Conservation (phyloP, 2,797 vertebrate genomes). For the Cyclopterus lumpus region DNA sequence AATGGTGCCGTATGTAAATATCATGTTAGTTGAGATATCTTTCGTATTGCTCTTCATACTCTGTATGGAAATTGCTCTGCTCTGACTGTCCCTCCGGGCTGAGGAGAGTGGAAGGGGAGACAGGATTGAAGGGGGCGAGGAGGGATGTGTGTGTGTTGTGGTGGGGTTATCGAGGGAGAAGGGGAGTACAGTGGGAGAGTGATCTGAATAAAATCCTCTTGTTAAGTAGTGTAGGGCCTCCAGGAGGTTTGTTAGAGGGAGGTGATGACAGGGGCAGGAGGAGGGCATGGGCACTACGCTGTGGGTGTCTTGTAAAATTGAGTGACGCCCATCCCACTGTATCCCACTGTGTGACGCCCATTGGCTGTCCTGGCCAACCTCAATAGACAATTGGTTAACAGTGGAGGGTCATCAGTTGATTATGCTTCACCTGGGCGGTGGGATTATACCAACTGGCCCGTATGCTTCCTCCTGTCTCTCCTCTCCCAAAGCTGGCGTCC, state of each 20-base stretch:
- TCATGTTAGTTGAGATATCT: slow-evolving; percentile 10
- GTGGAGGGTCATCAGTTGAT: not conserved
- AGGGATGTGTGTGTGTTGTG: slow-evolving; percentile 3
- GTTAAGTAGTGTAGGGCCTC: slow-evolving; percentile 51
- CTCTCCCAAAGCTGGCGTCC: not conserved
- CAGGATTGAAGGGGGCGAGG: not conserved
- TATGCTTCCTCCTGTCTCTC: not conserved
- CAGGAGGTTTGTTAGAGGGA: slow-evolving; percentile 51
- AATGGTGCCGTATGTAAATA: not conserved
- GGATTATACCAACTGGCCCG: not conserved
- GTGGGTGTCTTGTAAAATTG: not conserved
- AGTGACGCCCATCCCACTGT: not conserved
- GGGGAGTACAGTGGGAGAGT: slow-evolving; percentile 25
- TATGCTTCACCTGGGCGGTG: not conserved
- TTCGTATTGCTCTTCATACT: not conserved
- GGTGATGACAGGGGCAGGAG: slow-evolving; percentile 64
- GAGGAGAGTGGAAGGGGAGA: slow-evolving; percentile 18
- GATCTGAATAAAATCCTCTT: slow-evolving; percentile 65
- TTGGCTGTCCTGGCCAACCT: not conserved
- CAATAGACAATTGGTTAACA: not conserved
- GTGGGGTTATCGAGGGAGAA: slow-evolving; percentile 10
- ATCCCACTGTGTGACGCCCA: not conserved
- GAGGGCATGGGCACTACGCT: slow-evolving; percentile 31
- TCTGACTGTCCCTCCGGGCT: slow-evolving; percentile 18
- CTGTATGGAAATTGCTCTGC: slow-evolving; percentile 33